Evolutionary conservation across 2,888 invertebrate genomes (phyloP).

Genomic region (Agriotes lineatus): DNA sequence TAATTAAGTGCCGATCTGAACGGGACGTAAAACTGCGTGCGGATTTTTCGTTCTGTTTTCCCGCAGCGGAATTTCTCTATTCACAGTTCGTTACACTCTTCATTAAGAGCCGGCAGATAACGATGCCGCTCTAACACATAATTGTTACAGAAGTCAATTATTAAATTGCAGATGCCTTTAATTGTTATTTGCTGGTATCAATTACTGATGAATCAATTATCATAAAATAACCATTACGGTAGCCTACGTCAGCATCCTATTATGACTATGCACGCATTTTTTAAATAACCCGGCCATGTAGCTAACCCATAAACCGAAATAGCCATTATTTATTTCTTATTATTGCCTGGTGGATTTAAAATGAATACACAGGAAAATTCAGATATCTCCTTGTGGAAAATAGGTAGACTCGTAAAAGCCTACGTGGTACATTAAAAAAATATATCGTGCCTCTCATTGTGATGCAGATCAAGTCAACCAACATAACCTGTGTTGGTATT

Average conservation of each 20-base stretch:
- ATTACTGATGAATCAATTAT: slow-evolving; percentile 28
- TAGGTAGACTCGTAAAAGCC: neutral
- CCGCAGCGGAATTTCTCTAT: slow-evolving; percentile 3
- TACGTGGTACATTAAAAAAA: neutral
- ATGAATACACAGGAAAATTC: neutral
- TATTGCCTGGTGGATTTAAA: neutral
- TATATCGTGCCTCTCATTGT: neutral
- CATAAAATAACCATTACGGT: slow-evolving; percentile 25
- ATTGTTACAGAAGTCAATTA: slow-evolving; percentile 27
- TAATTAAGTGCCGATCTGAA: slow-evolving; percentile 36
- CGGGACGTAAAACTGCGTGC: slow-evolving; percentile 31
- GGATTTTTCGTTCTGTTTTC: slow-evolving; percentile 14
- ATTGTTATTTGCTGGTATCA: slow-evolving; percentile 29
- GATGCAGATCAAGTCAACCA: no score
- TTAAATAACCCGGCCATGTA: slow-evolving; percentile 3
- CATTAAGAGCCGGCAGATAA: slow-evolving; percentile 24
- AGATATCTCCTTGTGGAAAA: neutral
- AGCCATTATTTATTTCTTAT: neutral
- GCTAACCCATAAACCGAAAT: neutral
- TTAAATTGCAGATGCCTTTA: slow-evolving; percentile 8
- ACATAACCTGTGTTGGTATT: no score
- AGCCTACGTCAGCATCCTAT: neutral
- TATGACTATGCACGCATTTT: slow-evolving; percentile 7
- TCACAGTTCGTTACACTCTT: slow-evolving; percentile 40
- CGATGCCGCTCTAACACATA: slow-evolving; percentile 24